Evolutionary conservation across 2,113 vertebrate species (phyloP), one percentile per base, ranked within the genome.

Genomic region (Sterna hirundo): DNA sequence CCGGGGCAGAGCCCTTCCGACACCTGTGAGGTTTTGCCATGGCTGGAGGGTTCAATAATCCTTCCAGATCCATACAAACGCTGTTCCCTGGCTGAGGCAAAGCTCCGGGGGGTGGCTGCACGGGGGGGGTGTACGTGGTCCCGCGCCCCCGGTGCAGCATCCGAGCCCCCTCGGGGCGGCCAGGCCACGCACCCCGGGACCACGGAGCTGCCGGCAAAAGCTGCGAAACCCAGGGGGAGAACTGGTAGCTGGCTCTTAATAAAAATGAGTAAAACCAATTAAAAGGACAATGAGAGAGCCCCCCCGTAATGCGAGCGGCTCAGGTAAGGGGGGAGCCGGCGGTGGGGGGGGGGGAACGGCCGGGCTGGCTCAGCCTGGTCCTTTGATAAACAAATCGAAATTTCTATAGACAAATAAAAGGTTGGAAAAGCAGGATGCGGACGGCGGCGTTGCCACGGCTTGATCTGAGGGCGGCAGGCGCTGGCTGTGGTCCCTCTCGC

Each of bases 261-360:
- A 51, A 52, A 49, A 85, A 46, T 38, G 40, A 40, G 18, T 34
- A 65, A 75, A 47, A 55, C 13, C 40, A 19, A 22, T 27, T 47
- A 34, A 55, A 65, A 85, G 49, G 60, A 6, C 17, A 15, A 27
- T 19, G 40, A 5, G 13, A 18, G 49, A 46, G 52, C 14, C 34
- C 11, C 34, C 17, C 9, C 2, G n/a, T 47, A n/a, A 40, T 14
- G 16, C 3, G 3, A 34, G 61, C 8, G 0, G 30, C 38, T 11
- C 55, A 8, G 34, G 3, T 7, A 2, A 13, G 36, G 46, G 54
- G 18, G 23, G 49, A 46, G 40, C 47, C 3, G 16, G 34, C 1
- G 10, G 27, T 3, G 29, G 17, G 29, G 62, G 36, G 29, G 17
- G 29, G 62, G 36, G 36, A 8, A n/a, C 0, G 11, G 23, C 46